Percentiles rank a stretch among this genome's conserved stretches.
Conservation (phyloP, 2,113 vertebrate species). For the Chinchilla lanigera region DNA sequence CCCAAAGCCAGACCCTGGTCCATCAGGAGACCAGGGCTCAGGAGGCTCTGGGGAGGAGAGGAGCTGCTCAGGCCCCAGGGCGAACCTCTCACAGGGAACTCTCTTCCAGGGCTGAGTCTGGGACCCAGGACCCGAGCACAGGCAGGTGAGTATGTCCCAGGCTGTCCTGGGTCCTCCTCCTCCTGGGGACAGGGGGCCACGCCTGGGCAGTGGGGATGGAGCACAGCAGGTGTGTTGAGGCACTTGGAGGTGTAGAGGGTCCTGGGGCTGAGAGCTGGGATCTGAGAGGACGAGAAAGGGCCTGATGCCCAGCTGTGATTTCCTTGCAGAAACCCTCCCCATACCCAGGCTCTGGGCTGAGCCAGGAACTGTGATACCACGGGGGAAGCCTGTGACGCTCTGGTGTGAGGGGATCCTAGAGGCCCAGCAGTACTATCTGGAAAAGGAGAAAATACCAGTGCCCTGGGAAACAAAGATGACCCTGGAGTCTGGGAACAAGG, state of each 20-base stretch:
- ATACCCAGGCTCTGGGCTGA: not conserved
- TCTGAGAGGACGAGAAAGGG: not conserved
- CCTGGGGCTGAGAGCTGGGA: fast-evolving
- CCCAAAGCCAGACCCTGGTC: not conserved
- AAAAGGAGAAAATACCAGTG: not conserved
- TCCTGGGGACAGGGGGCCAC: not conserved
- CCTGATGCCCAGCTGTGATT: not conserved
- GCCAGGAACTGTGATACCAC: not conserved
- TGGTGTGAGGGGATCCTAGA: not conserved
- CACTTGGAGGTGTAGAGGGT: fast-evolving
- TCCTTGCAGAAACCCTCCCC: not conserved
- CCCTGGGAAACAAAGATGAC: not conserved
- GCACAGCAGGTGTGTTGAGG: no score
- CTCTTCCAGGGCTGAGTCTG: not conserved
- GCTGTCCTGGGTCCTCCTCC: not conserved
- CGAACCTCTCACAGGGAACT: not conserved
- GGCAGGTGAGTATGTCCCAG: not conserved
- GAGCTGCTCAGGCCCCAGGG: not conserved
- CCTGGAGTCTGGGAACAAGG: not conserved
- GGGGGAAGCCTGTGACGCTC: not conserved
- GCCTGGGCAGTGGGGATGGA: no score
- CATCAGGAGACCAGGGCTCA: not conserved
- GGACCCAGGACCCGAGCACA: no score
- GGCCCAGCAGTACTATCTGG: not conserved
- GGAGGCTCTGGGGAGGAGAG: not conserved